Conservation (phyloP, 1,140 invertebrate species). For the Andricus grossulariae region DNA sequence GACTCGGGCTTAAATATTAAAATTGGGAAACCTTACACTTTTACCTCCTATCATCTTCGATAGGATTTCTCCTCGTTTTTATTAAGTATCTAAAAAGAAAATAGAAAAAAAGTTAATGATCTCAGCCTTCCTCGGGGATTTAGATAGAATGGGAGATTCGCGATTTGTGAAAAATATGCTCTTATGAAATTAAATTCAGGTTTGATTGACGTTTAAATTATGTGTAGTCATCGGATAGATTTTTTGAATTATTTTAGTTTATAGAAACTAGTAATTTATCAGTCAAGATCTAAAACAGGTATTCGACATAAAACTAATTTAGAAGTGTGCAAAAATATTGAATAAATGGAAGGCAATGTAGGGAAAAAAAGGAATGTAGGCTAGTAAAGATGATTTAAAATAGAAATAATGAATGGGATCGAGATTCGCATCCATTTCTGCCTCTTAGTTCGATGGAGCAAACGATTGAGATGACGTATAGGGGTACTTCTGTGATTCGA, state of each 20-base stretch:
- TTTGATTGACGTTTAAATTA: no score
- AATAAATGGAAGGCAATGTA: neutral
- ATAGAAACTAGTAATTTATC: no score
- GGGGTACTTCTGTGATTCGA: conserved; percentile 29
- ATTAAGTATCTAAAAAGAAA: neutral
- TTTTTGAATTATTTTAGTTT: no score
- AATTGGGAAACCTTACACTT: conserved; percentile 65
- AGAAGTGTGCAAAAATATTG: neutral
- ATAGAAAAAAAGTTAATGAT: conserved; percentile 13
- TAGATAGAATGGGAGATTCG: conserved; percentile 4
- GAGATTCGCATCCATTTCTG: conserved; percentile 21
- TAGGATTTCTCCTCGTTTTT: conserved; percentile 21
- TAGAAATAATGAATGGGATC: conserved; percentile 30
- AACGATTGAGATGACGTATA: conserved; percentile 33
- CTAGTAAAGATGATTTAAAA: conserved; percentile 25
- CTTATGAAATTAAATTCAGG: neutral
- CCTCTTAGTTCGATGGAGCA: neutral
- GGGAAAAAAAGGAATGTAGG: neutral
- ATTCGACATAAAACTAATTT: neutral
- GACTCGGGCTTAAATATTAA: conserved; percentile 60
- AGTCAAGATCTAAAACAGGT: neutral
- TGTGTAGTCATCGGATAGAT: no score
- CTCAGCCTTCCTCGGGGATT: conserved; percentile 14
- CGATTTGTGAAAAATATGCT: neutral
- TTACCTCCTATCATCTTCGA: conserved; percentile 29